These are phyloP conservation scores for Muschampia plurimacula DNA, from an alignment of 2,888 invertebrate species.

Conservation along the genomic window DNA sequence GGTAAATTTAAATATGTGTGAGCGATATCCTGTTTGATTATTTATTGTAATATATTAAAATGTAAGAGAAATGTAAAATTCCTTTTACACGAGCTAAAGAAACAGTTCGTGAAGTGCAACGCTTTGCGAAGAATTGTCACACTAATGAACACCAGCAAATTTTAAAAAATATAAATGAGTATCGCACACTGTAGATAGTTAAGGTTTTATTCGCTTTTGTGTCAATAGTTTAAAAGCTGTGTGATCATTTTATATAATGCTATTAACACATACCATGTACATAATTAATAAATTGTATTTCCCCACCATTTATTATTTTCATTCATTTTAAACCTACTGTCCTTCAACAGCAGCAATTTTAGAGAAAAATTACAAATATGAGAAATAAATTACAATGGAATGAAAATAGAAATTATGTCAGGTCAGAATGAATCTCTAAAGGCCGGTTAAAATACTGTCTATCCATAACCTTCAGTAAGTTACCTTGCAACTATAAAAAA, in stretches of 20 bases:
- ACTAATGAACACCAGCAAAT: slow-evolving; percentile 52
- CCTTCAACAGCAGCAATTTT: neutral
- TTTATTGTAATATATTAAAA: slow-evolving; percentile 24
- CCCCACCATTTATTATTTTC: slow-evolving; percentile 60
- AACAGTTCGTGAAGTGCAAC: slow-evolving; percentile 32
- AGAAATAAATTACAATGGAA: neutral
- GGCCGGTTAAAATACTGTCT: neutral
- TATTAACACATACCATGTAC: slow-evolving; percentile 71
- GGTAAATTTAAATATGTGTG: slow-evolving; percentile 29
- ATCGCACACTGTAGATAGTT: slow-evolving; percentile 65
- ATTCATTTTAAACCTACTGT: slow-evolving; percentile 35
- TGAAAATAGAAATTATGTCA: neutral
- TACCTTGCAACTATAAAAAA: too few species aligned
- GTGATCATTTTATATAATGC: slow-evolving; percentile 66
- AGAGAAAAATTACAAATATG: too few species aligned
- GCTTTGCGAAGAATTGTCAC: slow-evolving; percentile 51
- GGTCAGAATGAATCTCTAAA: neutral
- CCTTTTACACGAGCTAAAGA: slow-evolving; percentile 24
- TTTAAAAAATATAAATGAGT: slow-evolving; percentile 64
- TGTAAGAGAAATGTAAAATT: neutral
- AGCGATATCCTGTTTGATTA: slow-evolving; percentile 28
- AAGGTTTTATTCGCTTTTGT: slow-evolving; percentile 67
- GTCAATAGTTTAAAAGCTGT: slow-evolving; percentile 60
- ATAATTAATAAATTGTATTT: slow-evolving; percentile 80
- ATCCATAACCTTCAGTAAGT: neutral